Percentiles rank a stretch among this genome's conserved stretches.
Conservation (phyloP, 2,797 vertebrate genomes). For the Pteropus rufus region DNA sequence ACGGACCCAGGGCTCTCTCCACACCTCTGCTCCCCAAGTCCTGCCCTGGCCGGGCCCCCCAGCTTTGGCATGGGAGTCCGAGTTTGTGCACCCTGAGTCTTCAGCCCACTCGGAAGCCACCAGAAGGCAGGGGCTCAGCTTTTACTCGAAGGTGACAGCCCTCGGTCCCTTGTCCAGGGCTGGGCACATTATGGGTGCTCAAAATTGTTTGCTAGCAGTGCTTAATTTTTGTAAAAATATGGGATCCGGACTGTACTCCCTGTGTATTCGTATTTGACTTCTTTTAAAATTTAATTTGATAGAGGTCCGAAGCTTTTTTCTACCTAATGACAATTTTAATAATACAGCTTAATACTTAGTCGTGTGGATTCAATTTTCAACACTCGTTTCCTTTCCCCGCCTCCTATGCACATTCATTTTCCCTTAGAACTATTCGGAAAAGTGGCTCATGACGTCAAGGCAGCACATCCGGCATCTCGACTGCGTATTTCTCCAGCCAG, state of each 20-base stretch:
- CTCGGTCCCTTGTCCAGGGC: not conserved
- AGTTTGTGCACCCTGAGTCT: not conserved
- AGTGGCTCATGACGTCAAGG: no score
- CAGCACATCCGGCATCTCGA: no score
- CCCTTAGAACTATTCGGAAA: no score
- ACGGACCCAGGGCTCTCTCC: no score
- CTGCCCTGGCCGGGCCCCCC: accelerated
- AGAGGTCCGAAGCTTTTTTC: not conserved
- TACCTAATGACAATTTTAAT: not conserved
- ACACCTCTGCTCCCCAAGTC: not conserved
- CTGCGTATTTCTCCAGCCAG: no score
- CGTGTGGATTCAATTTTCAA: not conserved
- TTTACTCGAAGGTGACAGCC: not conserved
- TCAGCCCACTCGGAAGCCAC: not conserved
- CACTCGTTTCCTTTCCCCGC: not conserved
- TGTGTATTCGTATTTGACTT: not conserved
- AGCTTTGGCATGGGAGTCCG: accelerated
- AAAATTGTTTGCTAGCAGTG: not conserved
- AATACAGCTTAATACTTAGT: not conserved
- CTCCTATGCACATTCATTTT: no score
- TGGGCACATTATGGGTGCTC: not conserved
- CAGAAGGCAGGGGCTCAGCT: not conserved
- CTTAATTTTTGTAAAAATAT: not conserved
- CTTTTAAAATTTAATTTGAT: not conserved
- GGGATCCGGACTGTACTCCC: not conserved